These are phyloP conservation scores for Pitta sordida DNA, from an alignment of 2,113 vertebrate genomes.

Conservation along the genomic window DNA sequence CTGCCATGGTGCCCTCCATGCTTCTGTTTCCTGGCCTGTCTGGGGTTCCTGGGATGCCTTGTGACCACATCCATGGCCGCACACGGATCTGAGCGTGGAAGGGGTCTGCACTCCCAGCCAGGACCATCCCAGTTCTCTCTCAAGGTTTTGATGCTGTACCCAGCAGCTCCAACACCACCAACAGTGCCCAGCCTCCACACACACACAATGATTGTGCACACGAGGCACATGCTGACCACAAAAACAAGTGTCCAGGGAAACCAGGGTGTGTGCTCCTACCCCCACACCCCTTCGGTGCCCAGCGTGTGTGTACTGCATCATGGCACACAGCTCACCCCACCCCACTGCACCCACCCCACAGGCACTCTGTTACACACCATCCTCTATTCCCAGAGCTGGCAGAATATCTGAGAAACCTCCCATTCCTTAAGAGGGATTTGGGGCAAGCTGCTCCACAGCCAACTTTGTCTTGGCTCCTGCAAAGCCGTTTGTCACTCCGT, in stretches of 20 bases:
- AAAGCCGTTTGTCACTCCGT: background rate
- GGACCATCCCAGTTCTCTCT: background rate
- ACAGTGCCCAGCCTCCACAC: background rate
- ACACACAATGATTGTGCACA: background rate
- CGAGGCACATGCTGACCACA: background rate
- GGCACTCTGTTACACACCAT: background rate
- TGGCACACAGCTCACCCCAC: too few relatives aligned
- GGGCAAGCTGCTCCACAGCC: background rate
- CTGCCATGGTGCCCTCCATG: background rate
- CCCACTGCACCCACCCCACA: too few relatives aligned
- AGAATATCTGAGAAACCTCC: background rate
- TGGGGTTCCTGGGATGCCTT: background rate
- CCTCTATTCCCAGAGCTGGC: background rate
- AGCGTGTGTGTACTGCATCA: rapidly evolving
- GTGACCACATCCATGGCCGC: rapidly evolving
- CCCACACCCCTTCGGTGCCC: background rate
- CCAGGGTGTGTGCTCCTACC: background rate
- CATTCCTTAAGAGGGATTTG: background rate
- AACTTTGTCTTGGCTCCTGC: background rate
- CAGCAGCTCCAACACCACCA: rapidly evolving
- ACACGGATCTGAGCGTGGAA: rapidly evolving
- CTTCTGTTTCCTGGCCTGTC: background rate
- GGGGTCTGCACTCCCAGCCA: background rate
- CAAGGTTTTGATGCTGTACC: background rate
- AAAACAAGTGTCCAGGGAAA: background rate